Conservation (phyloP, 2,797 vertebrate species). For the Poeciliopsis turneri region DNA sequence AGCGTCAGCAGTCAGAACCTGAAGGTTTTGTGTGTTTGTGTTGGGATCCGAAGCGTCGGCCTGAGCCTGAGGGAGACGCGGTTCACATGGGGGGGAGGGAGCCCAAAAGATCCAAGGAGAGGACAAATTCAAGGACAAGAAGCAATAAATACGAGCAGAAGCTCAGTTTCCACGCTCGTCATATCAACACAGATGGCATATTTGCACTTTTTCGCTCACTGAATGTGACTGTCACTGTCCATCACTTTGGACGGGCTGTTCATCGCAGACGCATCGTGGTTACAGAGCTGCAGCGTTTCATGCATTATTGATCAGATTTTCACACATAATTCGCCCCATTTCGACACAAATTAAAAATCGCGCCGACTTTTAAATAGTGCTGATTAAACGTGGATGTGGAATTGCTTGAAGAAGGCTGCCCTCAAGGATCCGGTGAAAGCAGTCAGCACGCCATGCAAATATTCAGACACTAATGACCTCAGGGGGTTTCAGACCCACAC, state of each 20-base stretch:
- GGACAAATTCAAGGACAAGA: slow-evolving; percentile 43
- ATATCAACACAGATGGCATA: slow-evolving; percentile 27
- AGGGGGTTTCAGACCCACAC: not conserved
- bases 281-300: slow-evolving; percentile 7
- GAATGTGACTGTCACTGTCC: slow-evolving; percentile 25
- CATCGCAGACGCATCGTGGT: not conserved
- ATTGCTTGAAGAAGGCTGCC: not conserved
- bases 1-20: not conserved
- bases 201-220: slow-evolving; percentile 33
- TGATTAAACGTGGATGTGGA: not conserved
- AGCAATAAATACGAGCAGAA: slow-evolving; percentile 19
- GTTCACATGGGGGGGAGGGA: slow-evolving; percentile 28
- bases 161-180: slow-evolving; percentile 3
- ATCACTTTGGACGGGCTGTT: slow-evolving; percentile 15
- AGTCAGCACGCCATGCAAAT: not conserved
- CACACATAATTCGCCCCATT: not conserved
- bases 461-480: not conserved
- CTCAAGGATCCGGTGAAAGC: not conserved
- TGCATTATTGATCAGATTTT: slow-evolving; percentile 12
- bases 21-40: slow-evolving; percentile 29
- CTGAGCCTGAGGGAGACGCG: slow-evolving; percentile 13
- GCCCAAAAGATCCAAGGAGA: slow-evolving; percentile 3
- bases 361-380: not conserved
- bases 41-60: slow-evolving; percentile 17
- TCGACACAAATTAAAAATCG: not conserved